Percentiles rank a stretch among this genome's conserved stretches.
Evolutionary conservation across 1,140 invertebrate genomes (phyloP).

Genomic region (Drosophila pseudoobscura): DNA sequence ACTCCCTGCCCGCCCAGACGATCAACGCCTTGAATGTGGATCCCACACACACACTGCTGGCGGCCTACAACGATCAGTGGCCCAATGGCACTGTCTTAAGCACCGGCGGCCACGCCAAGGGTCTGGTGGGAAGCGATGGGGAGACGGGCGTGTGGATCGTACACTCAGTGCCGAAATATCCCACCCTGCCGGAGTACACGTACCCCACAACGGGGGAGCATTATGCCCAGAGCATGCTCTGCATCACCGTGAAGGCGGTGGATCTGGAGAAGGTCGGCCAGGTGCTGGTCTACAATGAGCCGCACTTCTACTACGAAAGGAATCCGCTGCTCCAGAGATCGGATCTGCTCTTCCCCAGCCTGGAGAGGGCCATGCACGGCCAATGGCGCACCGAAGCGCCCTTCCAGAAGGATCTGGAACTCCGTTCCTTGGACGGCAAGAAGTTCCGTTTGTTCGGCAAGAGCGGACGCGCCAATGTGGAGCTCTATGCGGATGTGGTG

Average conservation of each 20-base stretch:
- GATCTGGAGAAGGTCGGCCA: constrained; percentile 89
- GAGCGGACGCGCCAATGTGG: constrained; percentile 89
- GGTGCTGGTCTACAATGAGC: constrained; percentile 91
- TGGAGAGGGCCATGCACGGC: constrained; percentile 86
- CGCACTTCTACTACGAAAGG: constrained; percentile 87
- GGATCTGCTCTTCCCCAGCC: constrained; percentile 84
- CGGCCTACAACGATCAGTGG: constrained; percentile 94
- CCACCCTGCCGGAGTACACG: constrained; percentile 86
- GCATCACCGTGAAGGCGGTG: constrained; percentile 88
- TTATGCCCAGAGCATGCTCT: constrained; percentile 95
- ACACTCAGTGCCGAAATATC: constrained; percentile 95
- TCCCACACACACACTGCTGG: constrained; percentile 84
- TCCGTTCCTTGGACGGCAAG: constrained; percentile 85
- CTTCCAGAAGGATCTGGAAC: constrained; percentile 85
- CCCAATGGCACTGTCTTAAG: constrained; percentile 85
- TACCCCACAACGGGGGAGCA: constrained; percentile 89
- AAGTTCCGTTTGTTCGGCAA: constrained; percentile 92
- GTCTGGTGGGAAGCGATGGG: constrained; percentile 89
- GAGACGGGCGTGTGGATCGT: constrained; percentile 93
- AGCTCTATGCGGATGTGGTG: constrained; percentile 93
- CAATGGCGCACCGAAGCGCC: constrained; percentile 86
- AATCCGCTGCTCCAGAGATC: constrained; percentile 84
- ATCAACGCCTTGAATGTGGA: constrained; percentile 87
- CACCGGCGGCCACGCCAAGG: constrained; percentile 92
- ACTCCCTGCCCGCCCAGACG: constrained; percentile 90